phyloP scores from a whole-genome alignment of 2,888 invertebrate species.

The Andrena praecox region DNA sequence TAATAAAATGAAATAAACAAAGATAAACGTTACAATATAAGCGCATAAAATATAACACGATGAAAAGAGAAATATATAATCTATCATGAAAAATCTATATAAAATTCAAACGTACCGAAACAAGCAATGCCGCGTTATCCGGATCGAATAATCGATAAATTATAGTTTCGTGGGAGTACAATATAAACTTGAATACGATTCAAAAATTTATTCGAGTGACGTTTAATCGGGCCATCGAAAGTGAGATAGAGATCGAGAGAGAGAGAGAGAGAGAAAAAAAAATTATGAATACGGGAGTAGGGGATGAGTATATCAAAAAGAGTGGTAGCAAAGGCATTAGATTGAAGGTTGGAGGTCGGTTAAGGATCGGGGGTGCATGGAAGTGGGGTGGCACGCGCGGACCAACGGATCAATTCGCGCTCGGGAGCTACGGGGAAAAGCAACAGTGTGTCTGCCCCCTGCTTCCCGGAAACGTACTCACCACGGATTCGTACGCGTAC shows the following conservation, averaged over 20 bases:
- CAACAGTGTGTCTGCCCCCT: constrained; percentile 76
- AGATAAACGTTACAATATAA: neutral
- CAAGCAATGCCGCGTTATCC: neutral
- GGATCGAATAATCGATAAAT: neutral
- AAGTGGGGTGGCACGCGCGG: constrained; percentile 72
- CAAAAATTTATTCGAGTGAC: neutral
- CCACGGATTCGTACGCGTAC: constrained; percentile 52
- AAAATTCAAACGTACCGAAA: neutral
- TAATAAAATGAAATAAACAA: neutral
- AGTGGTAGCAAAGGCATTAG: constrained; percentile 53
- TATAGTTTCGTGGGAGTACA: neutral
- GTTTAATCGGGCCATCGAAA: neutral
- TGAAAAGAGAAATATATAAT: no score
- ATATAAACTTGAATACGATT: neutral
- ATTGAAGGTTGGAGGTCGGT: constrained; percentile 68
- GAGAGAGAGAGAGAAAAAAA: neutral
- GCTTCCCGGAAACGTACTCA: constrained; percentile 64
- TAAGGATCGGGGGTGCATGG: constrained; percentile 65
- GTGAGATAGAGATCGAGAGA: neutral
- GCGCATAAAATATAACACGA: neutral
- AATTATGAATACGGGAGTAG: constrained; percentile 24
- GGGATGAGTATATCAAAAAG: constrained; percentile 46
- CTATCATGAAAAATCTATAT: neutral
- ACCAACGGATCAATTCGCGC: constrained; percentile 81
- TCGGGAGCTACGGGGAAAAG: constrained; percentile 75